phyloP scores from a whole-genome alignment of 2,797 vertebrate species.

The Eulemur coronatus region DNA sequence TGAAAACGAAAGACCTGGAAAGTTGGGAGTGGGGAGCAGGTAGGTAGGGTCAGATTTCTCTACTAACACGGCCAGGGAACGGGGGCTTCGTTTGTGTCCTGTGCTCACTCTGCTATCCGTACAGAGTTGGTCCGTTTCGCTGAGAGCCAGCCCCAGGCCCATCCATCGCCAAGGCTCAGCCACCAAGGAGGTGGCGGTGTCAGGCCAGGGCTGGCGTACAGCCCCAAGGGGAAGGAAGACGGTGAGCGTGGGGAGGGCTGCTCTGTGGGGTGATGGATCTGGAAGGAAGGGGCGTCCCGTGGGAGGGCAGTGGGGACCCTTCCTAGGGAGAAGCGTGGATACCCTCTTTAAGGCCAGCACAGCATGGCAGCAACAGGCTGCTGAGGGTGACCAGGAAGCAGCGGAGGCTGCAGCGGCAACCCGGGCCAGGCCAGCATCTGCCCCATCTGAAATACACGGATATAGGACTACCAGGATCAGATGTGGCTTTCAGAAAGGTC shows the following conservation, averaged over 20 bases:
- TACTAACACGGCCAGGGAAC: background rate
- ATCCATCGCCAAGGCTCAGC: background rate
- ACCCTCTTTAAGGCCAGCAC: background rate
- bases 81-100: background rate
- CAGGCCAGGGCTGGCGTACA: background rate
- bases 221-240: background rate
- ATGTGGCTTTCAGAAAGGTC: background rate
- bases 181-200: too few species aligned
- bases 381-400: too few species aligned
- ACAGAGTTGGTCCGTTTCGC: background rate
- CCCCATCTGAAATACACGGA: background rate
- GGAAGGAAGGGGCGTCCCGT: background rate
- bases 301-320: background rate
- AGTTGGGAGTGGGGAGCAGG: background rate
- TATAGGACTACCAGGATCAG: too few species aligned
- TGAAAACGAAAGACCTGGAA: background rate
- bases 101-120: background rate
- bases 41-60: background rate
- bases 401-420: background rate
- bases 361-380: fast-evolving
- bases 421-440: background rate
- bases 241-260: background rate
- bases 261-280: background rate
- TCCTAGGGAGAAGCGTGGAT: background rate
- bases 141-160: background rate